Evolutionary conservation across 2,113 vertebrate species (phyloP), one percentile per base, ranked within the genome.

Genomic region (Siniperca knerii): DNA sequence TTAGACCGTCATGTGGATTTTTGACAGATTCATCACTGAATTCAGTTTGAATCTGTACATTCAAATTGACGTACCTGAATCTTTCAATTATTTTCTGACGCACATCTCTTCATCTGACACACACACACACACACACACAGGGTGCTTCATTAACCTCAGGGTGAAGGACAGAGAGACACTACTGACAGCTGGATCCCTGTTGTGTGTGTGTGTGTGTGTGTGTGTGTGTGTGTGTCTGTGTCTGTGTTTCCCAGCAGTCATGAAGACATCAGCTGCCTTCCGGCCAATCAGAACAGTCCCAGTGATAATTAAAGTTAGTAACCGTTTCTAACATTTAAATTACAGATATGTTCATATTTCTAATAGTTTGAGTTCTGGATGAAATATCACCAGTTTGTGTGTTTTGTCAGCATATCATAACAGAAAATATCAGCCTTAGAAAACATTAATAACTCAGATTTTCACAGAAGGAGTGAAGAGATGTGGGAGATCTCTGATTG

Each of bases 101-200:
- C 23, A 25, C 13, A 20, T 21, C 29, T 52, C n/a, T 18, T 57
- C 13, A 8, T 48, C 55, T 60, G 20, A 61, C 10, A 52, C 13
- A 46, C 58, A 35, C 2, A 20, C 16, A 35, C 15, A 62, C 57
- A 29, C 60, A 8, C 60, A 52, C n/a, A 11, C 37, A 73, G 40
- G 4, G 40, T 40, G 40, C 40, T 62, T 77, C 33, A 1, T 66
- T 81, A 81, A 86, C 73, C 74, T 84, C 46, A 9, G 44, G 73
- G 23, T 87, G 74, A 84, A 83, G 73, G 84, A 76, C 67, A 29
- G 37, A 46, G 80, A 58, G 55, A 62, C 75, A 20, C 55, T 66
- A 29, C 23, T 71, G 50, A 72, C 70, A 71, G 61, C 55, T 68
- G 72, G 42, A 44, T 21, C 48, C 46, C 57, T 35, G 50, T 42